Base-by-base conservation (phyloP, 1,140 invertebrate species). In the Idris sp. region DNA sequence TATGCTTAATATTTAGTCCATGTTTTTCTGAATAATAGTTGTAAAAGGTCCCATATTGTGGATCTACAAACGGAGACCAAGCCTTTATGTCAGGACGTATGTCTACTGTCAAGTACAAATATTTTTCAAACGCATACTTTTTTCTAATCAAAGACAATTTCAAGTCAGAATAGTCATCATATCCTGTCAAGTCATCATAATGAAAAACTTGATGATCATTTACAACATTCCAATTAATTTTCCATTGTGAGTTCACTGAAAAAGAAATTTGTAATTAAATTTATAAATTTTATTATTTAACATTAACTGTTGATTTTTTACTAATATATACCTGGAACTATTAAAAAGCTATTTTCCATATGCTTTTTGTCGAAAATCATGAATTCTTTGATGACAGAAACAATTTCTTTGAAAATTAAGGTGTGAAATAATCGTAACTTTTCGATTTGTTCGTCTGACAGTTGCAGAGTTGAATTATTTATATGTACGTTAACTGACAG, bases 21-120 rank as follows among this genome's bases (percentile, higher is more conserved):
- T 98, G 97, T 81, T 96, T 97, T 7, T 88, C 87, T 3, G 88
- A 82, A 81, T 94, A 98, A 80, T 99, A 99, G 16, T 94, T 88
- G 7, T 89, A 89, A 82, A 95, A 99, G 0, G 92, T 92, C 6
- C 86, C 83, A 79, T 91, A 96, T 0, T 92, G 79, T 10, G 91
- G 85, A 10, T 92, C 92, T 0, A 96, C 95, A 87, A 99, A 99
- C 15, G 86, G 78, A 22, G 93, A 95, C 4, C 86, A 35, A 0
- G 97, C 94, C n/a, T 88, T 94, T 51, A 95, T 86, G 77, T 96
- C 91, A 1, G 91, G 84, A 31, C 92, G 92, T n/a, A 97, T 92
- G 79, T 93, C 89, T 5, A 94, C 95, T 0, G 98, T 96, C 62
- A 97, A 89, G 84, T 97, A 96, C 0, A 82, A 65, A 7, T 41